These are phyloP conservation scores for Grus americana DNA, from an alignment of 2,113 vertebrate species.

Conservation along the genomic window DNA sequence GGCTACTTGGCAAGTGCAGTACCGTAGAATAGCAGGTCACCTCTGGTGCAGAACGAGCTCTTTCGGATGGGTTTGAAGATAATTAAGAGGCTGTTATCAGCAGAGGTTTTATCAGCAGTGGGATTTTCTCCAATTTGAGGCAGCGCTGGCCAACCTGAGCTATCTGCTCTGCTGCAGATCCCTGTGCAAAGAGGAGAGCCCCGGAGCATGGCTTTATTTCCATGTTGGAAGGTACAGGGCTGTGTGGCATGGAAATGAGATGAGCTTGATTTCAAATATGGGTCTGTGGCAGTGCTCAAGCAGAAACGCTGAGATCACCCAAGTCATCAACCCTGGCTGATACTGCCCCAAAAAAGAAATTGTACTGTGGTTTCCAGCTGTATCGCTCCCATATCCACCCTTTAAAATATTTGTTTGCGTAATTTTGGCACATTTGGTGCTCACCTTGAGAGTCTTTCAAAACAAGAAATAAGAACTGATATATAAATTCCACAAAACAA, in stretches of 20 bases:
- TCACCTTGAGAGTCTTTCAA: not conserved
- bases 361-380: not conserved
- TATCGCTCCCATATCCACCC: not conserved
- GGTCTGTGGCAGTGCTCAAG: not conserved
- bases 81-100: not conserved
- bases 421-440: not conserved
- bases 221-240: rapidly evolving
- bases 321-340: not conserved
- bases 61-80: not conserved
- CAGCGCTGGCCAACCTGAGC: not conserved
- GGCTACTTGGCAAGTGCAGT: not conserved
- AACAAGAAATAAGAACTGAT: not conserved
- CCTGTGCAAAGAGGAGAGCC: not conserved
- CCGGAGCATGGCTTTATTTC: not conserved
- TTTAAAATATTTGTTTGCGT: not conserved
- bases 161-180: not conserved
- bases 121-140: not conserved
- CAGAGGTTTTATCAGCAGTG: not conserved
- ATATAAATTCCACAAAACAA: not conserved
- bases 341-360: not conserved
- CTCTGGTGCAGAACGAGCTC: not conserved
- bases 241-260: rapidly evolving
- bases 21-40: not conserved
- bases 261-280: not conserved
- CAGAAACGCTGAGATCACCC: not conserved